Base-by-base conservation (phyloP, 2,888 invertebrate species). In the Bellardia pandia region DNA sequence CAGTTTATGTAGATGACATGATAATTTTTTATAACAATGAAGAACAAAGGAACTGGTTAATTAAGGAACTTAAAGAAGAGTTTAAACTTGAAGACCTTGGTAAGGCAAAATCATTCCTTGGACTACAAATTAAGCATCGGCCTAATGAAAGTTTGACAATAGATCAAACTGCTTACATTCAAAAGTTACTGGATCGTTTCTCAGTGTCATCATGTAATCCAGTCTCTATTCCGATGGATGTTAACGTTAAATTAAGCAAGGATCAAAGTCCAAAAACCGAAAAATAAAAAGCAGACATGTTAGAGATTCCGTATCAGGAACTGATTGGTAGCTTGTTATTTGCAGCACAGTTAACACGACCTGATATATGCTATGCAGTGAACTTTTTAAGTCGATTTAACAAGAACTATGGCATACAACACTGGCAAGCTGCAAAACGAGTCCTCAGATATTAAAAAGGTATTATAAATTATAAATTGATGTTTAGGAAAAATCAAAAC, bases 401-500 rank as follows among this genome's bases (percentile, higher is more conserved):
- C 8, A 51, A 51, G 2, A n/a, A 51, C 6, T 51, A 51, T 51
- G 51, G n/a, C n/a, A n/a, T n/a, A n/a, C n/a, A n/a, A n/a, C n/a
- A n/a, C n/a, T n/a, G n/a, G n/a, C n/a, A n/a, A 14, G 51, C 64
- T 1, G 76, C 76, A 9, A 76, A 76, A 8, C 9, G 76, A 16
- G 13, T 53, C 40, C 51, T 76, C 1, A 16, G 53, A 13, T 64
- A 66, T 64, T 40, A 53, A 13, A 76, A 76, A 40, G 76, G 76
- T 13, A 76, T 66, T 8, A 77, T 77, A 2, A 16, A 77, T 9
- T 56, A 68, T 16, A 74, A 66, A 56, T 16, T 77, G n/a, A 40
- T 13, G 2, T 77, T 58, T 30, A 56, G n/a, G 23, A 23, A 77
- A n/a, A n/a, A n/a, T 3, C 42, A 94, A 94, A 2, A 92, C 90